phyloP scores from a whole-genome alignment of 2,797 vertebrate species.

The Microctenopoma steveboyesi region DNA sequence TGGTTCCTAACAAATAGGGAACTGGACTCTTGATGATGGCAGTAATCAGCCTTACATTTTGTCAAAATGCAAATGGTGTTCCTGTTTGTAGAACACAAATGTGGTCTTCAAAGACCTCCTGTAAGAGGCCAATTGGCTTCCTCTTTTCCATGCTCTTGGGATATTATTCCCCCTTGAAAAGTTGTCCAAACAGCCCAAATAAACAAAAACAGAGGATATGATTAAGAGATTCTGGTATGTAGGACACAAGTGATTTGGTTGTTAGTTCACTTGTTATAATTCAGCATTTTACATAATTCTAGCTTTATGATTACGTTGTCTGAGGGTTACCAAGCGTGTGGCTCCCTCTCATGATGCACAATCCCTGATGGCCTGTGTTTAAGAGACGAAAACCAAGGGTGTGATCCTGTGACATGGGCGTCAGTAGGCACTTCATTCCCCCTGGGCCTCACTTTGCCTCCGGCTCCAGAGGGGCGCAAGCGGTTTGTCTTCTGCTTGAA shows the following conservation, averaged over 20 bases:
- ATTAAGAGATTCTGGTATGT: constrained; percentile 69
- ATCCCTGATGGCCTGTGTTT: constrained; percentile 53
- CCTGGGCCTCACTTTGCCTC: constrained; percentile 61
- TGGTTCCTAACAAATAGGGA: constrained; percentile 46
- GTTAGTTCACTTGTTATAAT: constrained; percentile 42
- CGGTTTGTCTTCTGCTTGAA: constrained; percentile 67
- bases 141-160: constrained; percentile 68
- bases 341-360: constrained; percentile 43
- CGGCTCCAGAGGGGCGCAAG: constrained; percentile 68
- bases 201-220: constrained; percentile 75
- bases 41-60: constrained; percentile 66
- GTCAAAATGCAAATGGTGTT: constrained; percentile 67
- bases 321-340: constrained; percentile 26
- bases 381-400: constrained; percentile 63
- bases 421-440: constrained; percentile 77
- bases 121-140: constrained; percentile 54
- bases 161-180: constrained; percentile 71
- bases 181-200: constrained; percentile 71
- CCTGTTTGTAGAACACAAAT: constrained; percentile 63
- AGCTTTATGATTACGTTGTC: constrained; percentile 19
- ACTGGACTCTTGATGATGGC: constrained; percentile 35
- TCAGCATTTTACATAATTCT: constrained; percentile 33
- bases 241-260: constrained; percentile 59
- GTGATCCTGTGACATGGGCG: constrained; percentile 66
- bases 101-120: constrained; percentile 64